Percentiles rank a stretch among this genome's conserved stretches.
phyloP scores from a whole-genome alignment of 2,888 invertebrate species.

The Pseudococcus viburni region DNA sequence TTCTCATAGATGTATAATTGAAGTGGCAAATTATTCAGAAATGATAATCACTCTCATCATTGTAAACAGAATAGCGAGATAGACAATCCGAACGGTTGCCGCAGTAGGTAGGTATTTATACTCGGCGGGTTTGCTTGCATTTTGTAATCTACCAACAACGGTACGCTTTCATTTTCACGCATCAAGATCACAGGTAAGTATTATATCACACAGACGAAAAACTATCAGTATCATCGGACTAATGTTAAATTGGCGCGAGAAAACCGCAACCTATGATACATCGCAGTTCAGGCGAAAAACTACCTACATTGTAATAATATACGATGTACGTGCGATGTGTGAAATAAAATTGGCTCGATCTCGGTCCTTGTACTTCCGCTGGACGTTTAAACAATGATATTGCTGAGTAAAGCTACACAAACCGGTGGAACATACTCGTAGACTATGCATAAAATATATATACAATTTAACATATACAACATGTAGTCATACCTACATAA shows the following conservation, averaged over 20 bases:
- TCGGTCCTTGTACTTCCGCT: constrained; percentile 33
- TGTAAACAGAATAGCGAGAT: not conserved
- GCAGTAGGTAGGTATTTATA: not conserved
- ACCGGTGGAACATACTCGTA: not conserved
- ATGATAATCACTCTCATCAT: constrained; percentile 32
- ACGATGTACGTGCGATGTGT: not conserved
- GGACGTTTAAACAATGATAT: constrained; percentile 5
- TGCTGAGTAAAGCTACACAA: not conserved
- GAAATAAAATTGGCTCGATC: not conserved
- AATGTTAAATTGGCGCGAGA: not conserved
- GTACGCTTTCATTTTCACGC: constrained; percentile 52
- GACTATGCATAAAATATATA: not conserved
- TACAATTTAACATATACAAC: not conserved
- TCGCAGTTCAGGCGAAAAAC: not conserved
- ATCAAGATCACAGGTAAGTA: not conserved
- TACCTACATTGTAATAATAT: too few relatives aligned
- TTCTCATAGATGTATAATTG: constrained; percentile 30
- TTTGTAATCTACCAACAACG: not conserved
- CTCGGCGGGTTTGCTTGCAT: not conserved
- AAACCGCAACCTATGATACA: not conserved
- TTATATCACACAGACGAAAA: constrained; percentile 7
- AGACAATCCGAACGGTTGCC: not conserved
- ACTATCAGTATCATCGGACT: not conserved
- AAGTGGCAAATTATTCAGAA: constrained; percentile 46
- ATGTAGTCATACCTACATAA: not conserved